Conservation (phyloP, 2,113 vertebrate species). For the Hipposideros armiger region DNA sequence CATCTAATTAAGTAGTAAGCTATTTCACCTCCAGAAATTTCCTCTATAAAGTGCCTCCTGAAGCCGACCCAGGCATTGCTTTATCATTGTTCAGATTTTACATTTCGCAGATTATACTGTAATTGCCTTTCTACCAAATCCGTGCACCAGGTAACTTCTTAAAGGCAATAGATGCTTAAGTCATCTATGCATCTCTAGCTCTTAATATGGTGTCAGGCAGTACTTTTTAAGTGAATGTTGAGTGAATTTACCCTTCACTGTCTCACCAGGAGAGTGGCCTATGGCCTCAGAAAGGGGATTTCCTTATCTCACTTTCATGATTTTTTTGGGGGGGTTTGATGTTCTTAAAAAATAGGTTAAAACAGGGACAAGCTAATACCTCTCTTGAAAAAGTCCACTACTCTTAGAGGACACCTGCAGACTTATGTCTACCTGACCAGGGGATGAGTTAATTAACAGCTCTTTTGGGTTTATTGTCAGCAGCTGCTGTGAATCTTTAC, state of each 20-base stretch:
- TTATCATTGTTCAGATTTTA: background rate
- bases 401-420: background rate
- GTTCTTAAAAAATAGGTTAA: conserved; percentile 8
- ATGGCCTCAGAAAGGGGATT: conserved; percentile 14
- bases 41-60: background rate
- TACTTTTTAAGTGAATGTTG: background rate
- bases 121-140: background rate
- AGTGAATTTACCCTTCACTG: background rate
- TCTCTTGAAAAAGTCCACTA: background rate
- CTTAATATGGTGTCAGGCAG: background rate
- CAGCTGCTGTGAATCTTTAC: background rate
- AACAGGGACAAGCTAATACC: background rate
- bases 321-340: background rate
- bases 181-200: background rate
- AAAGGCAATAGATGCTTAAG: background rate
- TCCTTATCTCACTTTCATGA: background rate
- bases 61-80: background rate
- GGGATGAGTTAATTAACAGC: background rate
- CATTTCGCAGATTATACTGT: background rate
- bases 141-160: background rate
- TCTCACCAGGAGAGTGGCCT: background rate
- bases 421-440: background rate
- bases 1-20: background rate
- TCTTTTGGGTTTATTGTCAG: background rate
- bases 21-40: background rate